A percentile compares a stretch with the other conserved stretches of the same genome.
Evolutionary conservation across 2,888 invertebrate genomes (phyloP).

Genomic region (Heterodera filipjevi): DNA sequence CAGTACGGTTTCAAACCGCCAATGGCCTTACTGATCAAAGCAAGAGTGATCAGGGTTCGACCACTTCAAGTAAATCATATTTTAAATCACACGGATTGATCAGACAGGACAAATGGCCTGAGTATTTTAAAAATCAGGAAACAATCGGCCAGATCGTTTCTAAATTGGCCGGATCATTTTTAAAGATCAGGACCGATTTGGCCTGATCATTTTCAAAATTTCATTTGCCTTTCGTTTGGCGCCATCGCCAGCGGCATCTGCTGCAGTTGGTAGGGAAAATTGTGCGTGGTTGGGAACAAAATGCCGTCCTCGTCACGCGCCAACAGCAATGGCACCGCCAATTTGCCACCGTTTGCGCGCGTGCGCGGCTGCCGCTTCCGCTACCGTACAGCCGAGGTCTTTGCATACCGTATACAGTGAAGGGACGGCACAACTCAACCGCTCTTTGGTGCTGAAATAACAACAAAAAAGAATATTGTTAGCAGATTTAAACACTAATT

Average conservation of each 20-base stretch:
- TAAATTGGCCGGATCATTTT: background rate
- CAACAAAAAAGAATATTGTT: no score
- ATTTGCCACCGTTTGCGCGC: conserved; percentile 65
- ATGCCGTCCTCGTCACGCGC: conserved; percentile 87
- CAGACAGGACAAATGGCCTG: no score
- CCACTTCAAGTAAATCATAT: no score
- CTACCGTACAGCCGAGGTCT: conserved; percentile 17
- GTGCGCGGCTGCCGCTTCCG: conserved; percentile 13
- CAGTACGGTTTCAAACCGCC: no score
- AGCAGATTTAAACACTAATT: no score
- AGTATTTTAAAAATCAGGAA: no score
- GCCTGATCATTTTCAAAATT: background rate
- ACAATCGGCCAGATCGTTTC: background rate
- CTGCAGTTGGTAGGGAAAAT: conserved; percentile 82
- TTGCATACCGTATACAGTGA: conserved; percentile 35
- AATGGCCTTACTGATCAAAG: no score
- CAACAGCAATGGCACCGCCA: conserved; percentile 79
- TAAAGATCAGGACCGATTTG: no score
- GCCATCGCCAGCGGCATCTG: background rate
- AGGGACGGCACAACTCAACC: conserved; percentile 47
- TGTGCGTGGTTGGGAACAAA: conserved; percentile 95
- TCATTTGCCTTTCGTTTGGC: background rate
- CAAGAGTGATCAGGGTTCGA: no score
- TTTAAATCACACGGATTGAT: no score
- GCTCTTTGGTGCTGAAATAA: conserved; percentile 42